Evolutionary conservation across 2,888 invertebrate species (phyloP), one percentile per base, ranked within the genome.

Genomic region (Zaprionus lineosus): DNA sequence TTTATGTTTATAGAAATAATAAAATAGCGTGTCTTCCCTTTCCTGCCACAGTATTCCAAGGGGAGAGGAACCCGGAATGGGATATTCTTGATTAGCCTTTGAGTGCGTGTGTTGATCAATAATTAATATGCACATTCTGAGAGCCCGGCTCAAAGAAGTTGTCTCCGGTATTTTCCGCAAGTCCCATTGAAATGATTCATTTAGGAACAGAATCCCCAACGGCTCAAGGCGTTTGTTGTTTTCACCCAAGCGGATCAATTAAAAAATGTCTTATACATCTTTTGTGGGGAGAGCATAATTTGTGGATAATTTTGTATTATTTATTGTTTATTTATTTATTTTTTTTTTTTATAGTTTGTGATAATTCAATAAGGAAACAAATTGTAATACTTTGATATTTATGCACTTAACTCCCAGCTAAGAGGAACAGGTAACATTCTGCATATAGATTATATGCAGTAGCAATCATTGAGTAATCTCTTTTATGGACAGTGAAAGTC

Each of bases 121-220:
- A 36, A n/a, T n/a, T n/a, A n/a, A 18, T 41, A 56, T 41, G 29
- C 46, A 19, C 37, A 43, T 33, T 34, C 47, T 34, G 14, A 34
- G 37, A 16, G 16, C 40, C 68, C 31, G 67, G 48, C 37, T 52
- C n/a, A 6, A 68, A 68, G 68, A 72, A 57, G 60, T 55, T 57
- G 55, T 46, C 55, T 37, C 73, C 61, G 48, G 75, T 59, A 61
- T 63, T 59, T 57, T 60, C 68, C 40, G 61, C 41, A 47, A 61
- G 31, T 52, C 41, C 33, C 24, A 39, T 47, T 28, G 7, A 9
- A 14, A 28, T 48, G 9, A 11, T 26, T 11, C 12, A 28, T 19
- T 19, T n/a, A 11, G n/a, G n/a, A 34, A n/a, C 14, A 18, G 12
- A 15, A 44, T 9, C n/a, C n/a, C 28, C 2, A 18, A 7, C 2